phyloP scores from a whole-genome alignment of 2,113 vertebrate species.

The Clinocottus analis region DNA sequence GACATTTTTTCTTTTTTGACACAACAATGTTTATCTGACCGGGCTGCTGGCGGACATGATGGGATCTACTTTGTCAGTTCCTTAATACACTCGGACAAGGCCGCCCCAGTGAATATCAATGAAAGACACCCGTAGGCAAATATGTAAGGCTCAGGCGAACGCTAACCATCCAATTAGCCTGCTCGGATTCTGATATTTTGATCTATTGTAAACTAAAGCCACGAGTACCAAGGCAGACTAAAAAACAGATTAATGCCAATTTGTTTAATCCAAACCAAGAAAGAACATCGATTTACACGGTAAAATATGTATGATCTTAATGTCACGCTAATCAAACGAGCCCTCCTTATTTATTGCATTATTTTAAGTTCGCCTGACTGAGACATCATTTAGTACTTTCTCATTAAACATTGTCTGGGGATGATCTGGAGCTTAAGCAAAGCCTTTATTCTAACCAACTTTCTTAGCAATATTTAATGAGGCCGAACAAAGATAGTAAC shows the following conservation, averaged over 20 bases:
- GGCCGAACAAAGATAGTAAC: conserved; percentile 43
- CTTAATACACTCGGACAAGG: conserved; percentile 80
- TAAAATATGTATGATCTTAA: conserved; percentile 38
- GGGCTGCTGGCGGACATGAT: conserved; percentile 84
- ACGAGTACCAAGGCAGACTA: conserved; percentile 8
- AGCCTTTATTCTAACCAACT: conserved; percentile 44
- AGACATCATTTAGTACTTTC: conserved; percentile 20
- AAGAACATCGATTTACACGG: not conserved
- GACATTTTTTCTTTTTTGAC: conserved; percentile 84
- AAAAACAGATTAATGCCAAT: conserved; percentile 12
- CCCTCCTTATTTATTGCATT: conserved; percentile 26
- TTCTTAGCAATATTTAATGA: conserved; percentile 57
- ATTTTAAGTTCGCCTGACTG: conserved; percentile 54
- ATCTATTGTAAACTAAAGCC: conserved; percentile 29
- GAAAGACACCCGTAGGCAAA: conserved; percentile 76
- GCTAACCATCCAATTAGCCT: conserved; percentile 53
- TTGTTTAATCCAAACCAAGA: conserved; percentile 29
- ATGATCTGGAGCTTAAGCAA: conserved; percentile 49
- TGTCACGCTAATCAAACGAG: conserved; percentile 28
- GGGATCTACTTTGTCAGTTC: conserved; percentile 86
- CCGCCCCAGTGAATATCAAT: conserved; percentile 84
- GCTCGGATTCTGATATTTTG: conserved; percentile 40
- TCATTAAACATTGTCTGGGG: conserved; percentile 49
- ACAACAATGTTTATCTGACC: conserved; percentile 85
- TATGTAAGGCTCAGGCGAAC: conserved; percentile 45